Base-by-base conservation (phyloP, 2,888 invertebrate genomes). In the Adela reaumurella region DNA sequence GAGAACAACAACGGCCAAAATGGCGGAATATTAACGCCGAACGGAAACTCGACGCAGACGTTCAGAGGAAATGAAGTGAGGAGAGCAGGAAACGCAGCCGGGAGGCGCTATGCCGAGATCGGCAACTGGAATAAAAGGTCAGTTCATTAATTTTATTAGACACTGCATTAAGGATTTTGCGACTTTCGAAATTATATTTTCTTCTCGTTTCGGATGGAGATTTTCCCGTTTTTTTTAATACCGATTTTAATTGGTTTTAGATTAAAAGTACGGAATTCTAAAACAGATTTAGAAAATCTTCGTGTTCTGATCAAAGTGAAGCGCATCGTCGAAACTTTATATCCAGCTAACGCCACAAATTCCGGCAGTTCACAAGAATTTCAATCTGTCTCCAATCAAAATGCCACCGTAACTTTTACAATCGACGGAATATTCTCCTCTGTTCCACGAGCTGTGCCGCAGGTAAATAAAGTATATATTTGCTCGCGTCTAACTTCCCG, bases 51-150 rank as follows among this genome's bases (percentile, higher is more conserved):
- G 43, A 45, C 46, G 20, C 71, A 73, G 62, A 70, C 73, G 59
- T 67, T 73, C 55, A 73, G 62, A 70, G 79, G 78, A 74, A 78
- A 76, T 74, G 78, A 80, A 69, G 68, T 74, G 64, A 73, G 78
- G 58, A 74, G 77, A 63, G 74, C 70, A 70, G 76, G 74, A 67
- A 72, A 73, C 59, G 35, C 11, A 3, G 50, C 48, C 42, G 81
- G 81, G 59, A 72, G 82, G 54, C 76, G 82, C 54, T 82, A 82
- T 66, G 82, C 82, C 47, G 82, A 82, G 68, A 81, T 82, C 63
- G 81, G 82, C 65, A 78, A 80, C 70, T 82, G 81, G 81, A 79
- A 68, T 65, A 78, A 78, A 69, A 78, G 78, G 78, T 78, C 58
- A 72, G 76, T 67, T 58, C 49, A 52, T 54, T 52, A 54, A 53